These are phyloP conservation scores for Notocelia uddmanniana DNA, from an alignment of 2,888 invertebrate genomes.

Conservation along the genomic window DNA sequence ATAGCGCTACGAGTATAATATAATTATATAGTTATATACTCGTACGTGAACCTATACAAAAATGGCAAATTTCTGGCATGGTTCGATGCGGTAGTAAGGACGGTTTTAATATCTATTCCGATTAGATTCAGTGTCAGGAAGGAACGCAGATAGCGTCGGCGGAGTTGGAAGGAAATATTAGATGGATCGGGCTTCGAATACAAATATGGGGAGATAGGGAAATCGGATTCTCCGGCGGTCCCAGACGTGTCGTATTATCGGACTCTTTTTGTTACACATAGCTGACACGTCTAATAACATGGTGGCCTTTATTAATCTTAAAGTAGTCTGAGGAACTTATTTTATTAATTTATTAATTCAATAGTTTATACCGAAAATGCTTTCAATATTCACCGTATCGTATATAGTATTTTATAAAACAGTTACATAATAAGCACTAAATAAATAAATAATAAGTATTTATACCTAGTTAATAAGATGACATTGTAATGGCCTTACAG, in stretches of 20 bases:
- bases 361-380: background rate
- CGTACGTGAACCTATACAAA: background rate
- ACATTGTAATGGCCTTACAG: no score
- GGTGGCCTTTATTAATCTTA: background rate
- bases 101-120: conserved; percentile 86
- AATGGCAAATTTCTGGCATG: conserved; percentile 61
- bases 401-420: no score
- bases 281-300: conserved; percentile 49
- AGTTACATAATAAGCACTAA: no score
- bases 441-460: no score
- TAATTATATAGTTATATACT: background rate
- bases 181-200: conserved; percentile 84
- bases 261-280: conserved; percentile 77
- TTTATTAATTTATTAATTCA: background rate
- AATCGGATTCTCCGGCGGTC: conserved; percentile 82
- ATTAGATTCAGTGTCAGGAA: conserved; percentile 86
- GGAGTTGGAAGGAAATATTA: conserved; percentile 84
- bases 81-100: conserved; percentile 74
- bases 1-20: background rate
- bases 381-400: no score
- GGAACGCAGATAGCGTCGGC: conserved; percentile 81
- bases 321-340: background rate
- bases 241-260: conserved; percentile 82
- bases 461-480: no score
- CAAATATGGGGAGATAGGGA: conserved; percentile 85